phyloP scores from a whole-genome alignment of 2,797 vertebrate species.

The Acipenser oxyrinchus region DNA sequence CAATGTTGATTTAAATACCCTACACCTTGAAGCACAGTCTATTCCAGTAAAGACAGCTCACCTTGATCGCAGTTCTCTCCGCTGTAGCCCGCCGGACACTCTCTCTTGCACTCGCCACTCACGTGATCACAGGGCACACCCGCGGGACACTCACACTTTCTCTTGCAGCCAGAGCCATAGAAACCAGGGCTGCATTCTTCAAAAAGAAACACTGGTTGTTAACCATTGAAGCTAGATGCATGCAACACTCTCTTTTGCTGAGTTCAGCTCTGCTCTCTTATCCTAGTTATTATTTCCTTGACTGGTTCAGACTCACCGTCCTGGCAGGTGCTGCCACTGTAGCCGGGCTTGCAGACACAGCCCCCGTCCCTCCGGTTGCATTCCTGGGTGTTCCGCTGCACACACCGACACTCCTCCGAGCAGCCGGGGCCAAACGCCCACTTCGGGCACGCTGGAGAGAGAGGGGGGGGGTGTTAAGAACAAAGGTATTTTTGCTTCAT shows the following conservation, averaged over 20 bases:
- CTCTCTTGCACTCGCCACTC: conserved; percentile 63
- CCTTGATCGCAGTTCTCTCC: conserved; percentile 74
- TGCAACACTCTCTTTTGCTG: no score
- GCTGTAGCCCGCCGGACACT: conserved; percentile 66
- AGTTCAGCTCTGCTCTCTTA: no score
- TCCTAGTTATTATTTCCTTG: no score
- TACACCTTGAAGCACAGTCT: no score
- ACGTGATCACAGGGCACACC: conserved; percentile 67
- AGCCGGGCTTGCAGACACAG: conserved; percentile 80
- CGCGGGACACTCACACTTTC: conserved; percentile 57
- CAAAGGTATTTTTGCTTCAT: neutral
- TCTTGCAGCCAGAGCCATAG: conserved; percentile 66
- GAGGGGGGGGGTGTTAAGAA: neutral
- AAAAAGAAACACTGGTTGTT: neutral
- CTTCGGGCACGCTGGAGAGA: conserved; percentile 71
- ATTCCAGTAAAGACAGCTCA: conserved; percentile 30
- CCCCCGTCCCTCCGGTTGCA: conserved; percentile 74
- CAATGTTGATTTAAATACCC: no score
- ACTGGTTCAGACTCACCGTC: conserved; percentile 47
- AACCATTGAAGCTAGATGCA: neutral
- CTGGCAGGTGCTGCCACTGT: conserved; percentile 62
- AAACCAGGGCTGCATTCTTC: conserved; percentile 69
- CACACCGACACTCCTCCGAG: conserved; percentile 78
- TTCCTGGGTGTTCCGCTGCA: conserved; percentile 61
- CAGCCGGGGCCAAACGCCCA: conserved; percentile 85